These are phyloP conservation scores for Pachycephus smyrnensis DNA, from an alignment of 2,888 invertebrate species.

Conservation along the genomic window DNA sequence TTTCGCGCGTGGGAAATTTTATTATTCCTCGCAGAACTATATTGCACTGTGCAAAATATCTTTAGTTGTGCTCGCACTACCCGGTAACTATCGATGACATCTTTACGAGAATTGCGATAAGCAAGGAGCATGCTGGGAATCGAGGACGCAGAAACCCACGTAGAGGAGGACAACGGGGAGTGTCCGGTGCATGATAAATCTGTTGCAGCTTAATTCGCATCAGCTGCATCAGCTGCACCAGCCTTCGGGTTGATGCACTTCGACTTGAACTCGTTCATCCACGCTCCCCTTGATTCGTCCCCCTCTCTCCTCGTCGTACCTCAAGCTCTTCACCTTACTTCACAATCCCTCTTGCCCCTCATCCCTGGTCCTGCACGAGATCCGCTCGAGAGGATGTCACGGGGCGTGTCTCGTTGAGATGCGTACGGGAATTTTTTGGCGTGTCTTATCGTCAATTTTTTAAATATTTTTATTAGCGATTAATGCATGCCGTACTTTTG, in stretches of 20 bases:
- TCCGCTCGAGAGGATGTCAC: conserved; percentile 33
- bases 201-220: conserved; percentile 47
- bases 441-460: background rate
- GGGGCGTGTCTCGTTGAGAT: conserved; percentile 42
- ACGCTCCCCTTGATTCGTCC: conserved; percentile 4
- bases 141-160: conserved; percentile 10
- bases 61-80: background rate
- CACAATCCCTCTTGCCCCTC: background rate
- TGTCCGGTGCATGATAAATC: conserved; percentile 45
- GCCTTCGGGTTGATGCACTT: conserved; percentile 30
- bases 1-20: background rate
- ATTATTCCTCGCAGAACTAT: background rate
- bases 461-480: background rate
- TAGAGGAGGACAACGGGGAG: conserved; percentile 34
- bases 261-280: conserved; percentile 29
- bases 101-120: conserved; percentile 50
- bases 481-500: background rate
- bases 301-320: background rate
- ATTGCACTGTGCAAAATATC: background rate
- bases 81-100: conserved; percentile 30
- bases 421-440: background rate
- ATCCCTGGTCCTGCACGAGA: conserved; percentile 7
- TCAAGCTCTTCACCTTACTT: conserved; percentile 5
- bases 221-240: conserved; percentile 29
- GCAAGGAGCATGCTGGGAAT: conserved; percentile 16